phyloP scores from a whole-genome alignment of 2,888 invertebrate species.

The Uropetala carovei region DNA sequence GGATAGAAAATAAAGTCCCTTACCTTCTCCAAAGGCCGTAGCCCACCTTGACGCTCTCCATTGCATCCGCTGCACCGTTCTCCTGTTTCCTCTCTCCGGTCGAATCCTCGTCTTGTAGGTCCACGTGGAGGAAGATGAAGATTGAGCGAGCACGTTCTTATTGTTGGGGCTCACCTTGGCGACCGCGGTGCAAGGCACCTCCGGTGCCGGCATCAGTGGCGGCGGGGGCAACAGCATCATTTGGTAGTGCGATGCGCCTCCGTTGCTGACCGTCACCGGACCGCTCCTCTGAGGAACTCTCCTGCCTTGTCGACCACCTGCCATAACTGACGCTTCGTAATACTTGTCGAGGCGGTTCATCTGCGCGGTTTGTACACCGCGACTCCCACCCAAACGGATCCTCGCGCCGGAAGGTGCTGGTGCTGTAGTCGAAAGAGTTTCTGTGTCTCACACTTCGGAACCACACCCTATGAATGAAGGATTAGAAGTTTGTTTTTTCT shows the following conservation, averaged over 20 bases:
- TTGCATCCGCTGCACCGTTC: slow-evolving; percentile 72
- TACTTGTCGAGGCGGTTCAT: slow-evolving; percentile 51
- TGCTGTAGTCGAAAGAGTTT: not conserved
- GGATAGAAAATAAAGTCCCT: not conserved
- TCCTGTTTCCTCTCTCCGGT: slow-evolving; percentile 80
- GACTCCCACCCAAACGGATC: not conserved
- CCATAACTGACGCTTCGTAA: slow-evolving; percentile 24
- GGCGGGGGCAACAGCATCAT: slow-evolving; percentile 71
- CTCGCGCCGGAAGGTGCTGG: not conserved
- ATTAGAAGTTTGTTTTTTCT: not conserved
- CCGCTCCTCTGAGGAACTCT: not conserved
- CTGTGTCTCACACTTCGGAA: not conserved
- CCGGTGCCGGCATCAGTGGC: slow-evolving; percentile 69
- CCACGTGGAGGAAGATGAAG: slow-evolving; percentile 40
- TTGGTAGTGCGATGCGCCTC: slow-evolving; percentile 66
- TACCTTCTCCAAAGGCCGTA: slow-evolving; percentile 71
- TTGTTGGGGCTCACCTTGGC: slow-evolving; percentile 68
- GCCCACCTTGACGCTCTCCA: slow-evolving; percentile 72
- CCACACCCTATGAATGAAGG: not conserved
- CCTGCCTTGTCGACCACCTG: slow-evolving; percentile 37
- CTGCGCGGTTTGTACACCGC: not conserved
- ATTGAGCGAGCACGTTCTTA: slow-evolving; percentile 66
- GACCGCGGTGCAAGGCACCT: slow-evolving; percentile 71
- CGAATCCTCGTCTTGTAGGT: slow-evolving; percentile 77
- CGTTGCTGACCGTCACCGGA: not conserved